phyloP scores from a whole-genome alignment of 2,797 vertebrate genomes.

The Clarias pachynema region DNA sequence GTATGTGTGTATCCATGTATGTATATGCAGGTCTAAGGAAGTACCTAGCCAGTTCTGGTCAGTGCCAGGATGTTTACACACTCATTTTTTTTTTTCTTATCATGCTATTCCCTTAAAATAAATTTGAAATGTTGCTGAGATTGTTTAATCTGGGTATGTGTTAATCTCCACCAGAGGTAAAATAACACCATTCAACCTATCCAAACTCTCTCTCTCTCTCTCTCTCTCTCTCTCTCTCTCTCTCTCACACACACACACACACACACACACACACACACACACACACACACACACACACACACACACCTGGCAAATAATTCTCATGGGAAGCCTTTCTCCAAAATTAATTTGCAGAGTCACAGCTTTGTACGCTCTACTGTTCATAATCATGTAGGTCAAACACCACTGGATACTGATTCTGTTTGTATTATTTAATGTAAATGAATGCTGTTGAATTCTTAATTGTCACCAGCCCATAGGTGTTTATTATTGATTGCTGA shows the following conservation, averaged over 20 bases:
- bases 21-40: not conserved
- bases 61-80: not conserved
- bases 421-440: not conserved
- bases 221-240: not conserved
- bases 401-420: not conserved
- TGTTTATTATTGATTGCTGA: not conserved
- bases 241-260: not conserved
- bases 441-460: not conserved
- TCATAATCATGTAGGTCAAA: constrained; percentile 71
- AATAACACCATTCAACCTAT: constrained; percentile 22
- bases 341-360: constrained; percentile 68
- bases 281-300: constrained; percentile 34
- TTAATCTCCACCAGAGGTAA: constrained; percentile 68
- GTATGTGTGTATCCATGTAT: not conserved
- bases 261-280: constrained; percentile 18
- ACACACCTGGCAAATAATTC: constrained; percentile 64
- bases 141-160: constrained; percentile 77
- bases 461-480: not conserved
- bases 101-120: constrained; percentile 68
- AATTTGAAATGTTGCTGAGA: constrained; percentile 77
- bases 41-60: not conserved
- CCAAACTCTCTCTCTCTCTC: not conserved
- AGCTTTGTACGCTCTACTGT: constrained; percentile 40
- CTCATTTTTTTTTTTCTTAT: not conserved
- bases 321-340: constrained; percentile 70